Evolutionary conservation across 2,797 vertebrate species (phyloP), one percentile per base, ranked within the genome.

Genomic region (Hippocampus kuda): DNA sequence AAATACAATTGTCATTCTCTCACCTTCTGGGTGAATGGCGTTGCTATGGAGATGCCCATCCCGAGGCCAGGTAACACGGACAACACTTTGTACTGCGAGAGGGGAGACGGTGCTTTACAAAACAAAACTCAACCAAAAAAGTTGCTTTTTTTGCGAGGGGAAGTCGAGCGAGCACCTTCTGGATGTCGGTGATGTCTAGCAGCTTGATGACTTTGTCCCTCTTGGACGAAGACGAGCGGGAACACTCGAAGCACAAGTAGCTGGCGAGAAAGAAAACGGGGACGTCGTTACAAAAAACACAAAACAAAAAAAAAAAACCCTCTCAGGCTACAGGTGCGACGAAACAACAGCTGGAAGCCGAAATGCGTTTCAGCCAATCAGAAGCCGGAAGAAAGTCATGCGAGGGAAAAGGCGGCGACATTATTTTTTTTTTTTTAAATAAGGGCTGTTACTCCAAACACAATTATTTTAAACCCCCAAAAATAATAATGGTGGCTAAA

Each of bases 171-270:
- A 46, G 9, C 38, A 15, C 1, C 94, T 98, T 99, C 84, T 98
- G 97, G 84, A 99, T 93, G 79, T 98, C 95, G 0, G 89, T 97
- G 78, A 99, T 94, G 75, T 97, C 95, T 0, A 82, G 71, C 49
- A 99, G 88, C 77, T 91, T 95, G 88, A 99, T 96, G 79, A 98
- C 94, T 83, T 99, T 99, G 85, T 99, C 99, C 85, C 94, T 95
- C 84, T 99, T 99, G 27, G 95, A 94, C 13, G 95, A 96, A 20
- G 94, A 90, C 0, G 95, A 98, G 67, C 93, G 92, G 71, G 91
- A 98, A 84, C 94, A 96, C 83, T 99, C 97, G 2, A 99, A 99
- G 79, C 97, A 99, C 72, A 99, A 77, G 75, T 95, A 92, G 80
- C 97, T 99, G 75, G 51, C 68, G 51, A 20, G 77, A 38, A 59